Conservation (phyloP, 2,113 vertebrate genomes). For the Marmota monax region DNA sequence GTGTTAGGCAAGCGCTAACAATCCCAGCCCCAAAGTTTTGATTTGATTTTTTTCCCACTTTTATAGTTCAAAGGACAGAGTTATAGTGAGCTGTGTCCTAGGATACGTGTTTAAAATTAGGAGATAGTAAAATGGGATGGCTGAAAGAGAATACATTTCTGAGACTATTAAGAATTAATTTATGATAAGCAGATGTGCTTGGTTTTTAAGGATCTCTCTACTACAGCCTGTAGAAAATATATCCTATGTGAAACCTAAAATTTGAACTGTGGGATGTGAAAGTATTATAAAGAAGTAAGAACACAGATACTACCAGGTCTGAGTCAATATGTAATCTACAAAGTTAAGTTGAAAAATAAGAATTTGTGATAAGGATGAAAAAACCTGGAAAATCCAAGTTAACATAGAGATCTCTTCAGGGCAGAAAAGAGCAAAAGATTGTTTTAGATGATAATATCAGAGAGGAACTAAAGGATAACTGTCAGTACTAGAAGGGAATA, state of each 20-base stretch:
- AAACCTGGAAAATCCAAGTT: slow-evolving; percentile 31
- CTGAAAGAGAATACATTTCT: background rate
- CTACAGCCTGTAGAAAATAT: slow-evolving; percentile 8
- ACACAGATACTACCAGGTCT: background rate
- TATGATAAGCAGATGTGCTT: background rate
- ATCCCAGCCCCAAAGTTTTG: background rate
- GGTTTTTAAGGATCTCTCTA: background rate
- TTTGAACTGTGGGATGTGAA: background rate
- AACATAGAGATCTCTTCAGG: background rate
- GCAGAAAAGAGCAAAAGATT: background rate
- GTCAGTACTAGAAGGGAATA: background rate
- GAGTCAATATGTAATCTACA: slow-evolving; percentile 4
- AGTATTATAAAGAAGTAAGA: background rate
- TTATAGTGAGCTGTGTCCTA: background rate
- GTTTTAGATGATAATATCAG: background rate
- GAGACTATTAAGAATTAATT: slow-evolving; percentile 16
- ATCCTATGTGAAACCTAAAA: background rate
- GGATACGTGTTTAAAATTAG: background rate
- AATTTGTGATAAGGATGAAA: slow-evolving; percentile 44
- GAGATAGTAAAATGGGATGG: background rate
- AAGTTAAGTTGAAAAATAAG: slow-evolving; percentile 18
- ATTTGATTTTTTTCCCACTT: background rate
- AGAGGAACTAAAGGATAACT: background rate
- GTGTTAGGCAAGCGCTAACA: too few relatives aligned
- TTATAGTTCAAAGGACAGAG: background rate